Evolutionary conservation across 1,140 invertebrate species (phyloP), one percentile per base, ranked within the genome.

Genomic region (Pectinophora gossypiella): DNA sequence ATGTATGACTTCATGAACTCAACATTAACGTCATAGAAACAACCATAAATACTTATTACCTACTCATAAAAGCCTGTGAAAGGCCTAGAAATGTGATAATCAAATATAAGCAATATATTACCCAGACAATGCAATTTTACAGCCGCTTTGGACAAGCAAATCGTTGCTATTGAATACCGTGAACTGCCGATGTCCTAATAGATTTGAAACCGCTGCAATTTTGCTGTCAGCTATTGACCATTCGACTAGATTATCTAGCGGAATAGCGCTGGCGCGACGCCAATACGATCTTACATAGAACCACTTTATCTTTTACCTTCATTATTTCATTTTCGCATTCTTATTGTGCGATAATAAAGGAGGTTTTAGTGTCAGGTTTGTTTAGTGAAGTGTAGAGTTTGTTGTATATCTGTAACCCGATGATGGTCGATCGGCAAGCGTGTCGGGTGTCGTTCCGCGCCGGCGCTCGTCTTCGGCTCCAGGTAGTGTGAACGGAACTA

Each of bases 391-490:
- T 35, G 16, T 35, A 35, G n/a, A 45, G 19, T 21, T 22, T 19
- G 42, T 61, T 32, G 59, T 68, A 15, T 40, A n/a, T n/a, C n/a
- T 19, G 72, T 77, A 74, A 72, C 67, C 57, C 47, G 62, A 72
- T 68, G 69, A 71, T 47, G 57, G 54, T 50, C 59, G 61, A 59
- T 63, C 63, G 55, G 48, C 56, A 50, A 65, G 59, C 69, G 72
- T 73, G 70, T 76, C 76, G 67, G 64, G 59, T 68, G 51, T 62
- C 68, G 70, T 71, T 72, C 65, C 75, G 71, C 64, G 54, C 56
- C 58, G 45, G 42, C 63, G 56, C 48, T 36, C 46, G 59, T 61
- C 49, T 54, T 45, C 59, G 50, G 61, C 62, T 55, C 57, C 58
- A 65, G 66, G 47, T 12, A 64, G 46, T 71, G 63, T 68, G 66